Evolutionary conservation across 2,888 invertebrate genomes (phyloP).

Genomic region (Pandemis cinnamomeana): DNA sequence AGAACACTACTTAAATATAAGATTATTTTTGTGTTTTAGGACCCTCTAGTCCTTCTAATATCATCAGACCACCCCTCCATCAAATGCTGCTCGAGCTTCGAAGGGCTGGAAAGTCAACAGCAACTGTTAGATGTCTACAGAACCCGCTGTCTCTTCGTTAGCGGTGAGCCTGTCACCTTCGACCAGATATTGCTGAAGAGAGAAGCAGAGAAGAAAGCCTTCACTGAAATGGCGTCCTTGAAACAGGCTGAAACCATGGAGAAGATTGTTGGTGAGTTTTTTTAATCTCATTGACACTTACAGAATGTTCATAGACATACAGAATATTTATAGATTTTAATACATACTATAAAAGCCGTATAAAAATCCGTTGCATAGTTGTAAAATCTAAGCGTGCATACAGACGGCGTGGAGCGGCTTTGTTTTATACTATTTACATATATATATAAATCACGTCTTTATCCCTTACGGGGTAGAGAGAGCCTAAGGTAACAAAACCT

Average conservation of each 20-base stretch:
- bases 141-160: slow-evolving; percentile 79
- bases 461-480: too few species aligned
- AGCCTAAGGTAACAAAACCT: too few species aligned
- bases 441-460: too few species aligned
- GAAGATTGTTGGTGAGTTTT: slow-evolving; percentile 70
- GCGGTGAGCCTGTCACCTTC: slow-evolving; percentile 80
- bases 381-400: too few species aligned
- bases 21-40: slow-evolving; percentile 58
- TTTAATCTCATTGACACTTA: neutral
- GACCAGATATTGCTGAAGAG: slow-evolving; percentile 77
- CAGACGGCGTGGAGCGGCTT: too few species aligned
- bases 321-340: too few species aligned
- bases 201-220: slow-evolving; percentile 76
- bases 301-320: neutral
- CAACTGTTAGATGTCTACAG: slow-evolving; percentile 78
- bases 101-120: slow-evolving; percentile 78
- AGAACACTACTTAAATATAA: too few species aligned
- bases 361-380: too few species aligned
- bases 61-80: slow-evolving; percentile 82
- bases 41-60: slow-evolving; percentile 81
- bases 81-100: slow-evolving; percentile 81
- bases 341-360: too few species aligned
- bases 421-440: too few species aligned
- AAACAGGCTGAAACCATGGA: slow-evolving; percentile 82
- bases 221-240: slow-evolving; percentile 79